Evolutionary conservation across 2,888 invertebrate genomes (phyloP).

Genomic region (Oasisia sp.): DNA sequence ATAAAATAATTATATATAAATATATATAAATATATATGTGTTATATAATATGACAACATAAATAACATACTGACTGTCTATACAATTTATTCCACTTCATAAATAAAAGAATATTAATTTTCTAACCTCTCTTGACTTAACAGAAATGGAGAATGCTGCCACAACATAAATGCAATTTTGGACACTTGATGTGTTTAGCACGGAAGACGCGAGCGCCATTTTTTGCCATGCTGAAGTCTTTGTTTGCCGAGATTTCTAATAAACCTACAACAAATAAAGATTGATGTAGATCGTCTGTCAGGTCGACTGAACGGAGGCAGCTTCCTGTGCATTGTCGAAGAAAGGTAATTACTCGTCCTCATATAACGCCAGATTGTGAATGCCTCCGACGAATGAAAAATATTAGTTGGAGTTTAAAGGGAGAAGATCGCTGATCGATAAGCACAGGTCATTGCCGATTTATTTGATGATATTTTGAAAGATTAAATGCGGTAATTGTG

Average conservation of each 20-base stretch:
- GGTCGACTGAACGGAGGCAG: background rate
- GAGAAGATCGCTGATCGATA: background rate
- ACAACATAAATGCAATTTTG: background rate
- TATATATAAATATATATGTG: too few relatives aligned
- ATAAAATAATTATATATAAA: too few relatives aligned
- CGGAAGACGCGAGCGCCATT: background rate
- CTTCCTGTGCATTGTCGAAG: background rate
- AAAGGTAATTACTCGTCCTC: background rate
- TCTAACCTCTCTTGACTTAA: too few relatives aligned
- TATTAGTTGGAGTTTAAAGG: background rate
- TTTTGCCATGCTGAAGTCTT: background rate
- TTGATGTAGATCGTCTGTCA: background rate
- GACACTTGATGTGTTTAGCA: background rate
- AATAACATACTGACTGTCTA: too few relatives aligned
- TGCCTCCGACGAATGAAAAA: background rate
- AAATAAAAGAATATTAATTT: too few relatives aligned
- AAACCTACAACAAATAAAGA: conserved; percentile 10
- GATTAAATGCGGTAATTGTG: background rate
- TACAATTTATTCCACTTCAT: too few relatives aligned
- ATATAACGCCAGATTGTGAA: background rate
- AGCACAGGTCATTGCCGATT: background rate
- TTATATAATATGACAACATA: too few relatives aligned
- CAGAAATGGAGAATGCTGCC: too few relatives aligned
- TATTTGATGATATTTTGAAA: background rate
- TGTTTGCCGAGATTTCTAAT: background rate